These are phyloP conservation scores for Drosophila nigrodunni DNA, from an alignment of 1,140 invertebrate genomes.

Conservation along the genomic window DNA sequence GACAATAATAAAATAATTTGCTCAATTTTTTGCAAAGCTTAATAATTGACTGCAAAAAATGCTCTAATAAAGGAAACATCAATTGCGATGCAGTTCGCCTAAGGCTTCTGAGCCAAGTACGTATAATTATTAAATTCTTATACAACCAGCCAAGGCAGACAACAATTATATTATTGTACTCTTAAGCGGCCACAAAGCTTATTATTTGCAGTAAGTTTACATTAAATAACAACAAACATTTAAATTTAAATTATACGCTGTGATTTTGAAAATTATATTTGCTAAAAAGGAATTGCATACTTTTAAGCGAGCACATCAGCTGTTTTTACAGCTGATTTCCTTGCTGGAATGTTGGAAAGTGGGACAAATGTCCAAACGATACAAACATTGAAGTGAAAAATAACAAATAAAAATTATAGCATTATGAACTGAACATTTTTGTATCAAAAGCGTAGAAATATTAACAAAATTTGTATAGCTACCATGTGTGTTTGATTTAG, in stretches of 20 bases:
- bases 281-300: background rate
- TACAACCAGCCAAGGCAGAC: background rate
- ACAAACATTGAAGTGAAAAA: constrained; percentile 19
- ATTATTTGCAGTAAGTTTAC: background rate
- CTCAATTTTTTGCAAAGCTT: background rate
- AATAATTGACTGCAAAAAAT: background rate
- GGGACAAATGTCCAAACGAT: constrained; percentile 4
- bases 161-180: background rate
- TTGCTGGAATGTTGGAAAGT: constrained; percentile 1
- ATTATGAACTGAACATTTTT: constrained; percentile 49
- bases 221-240: background rate
- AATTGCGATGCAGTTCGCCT: background rate
- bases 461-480: constrained; percentile 37
- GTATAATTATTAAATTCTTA: constrained; percentile 1
- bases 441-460: constrained; percentile 43
- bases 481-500: constrained; percentile 59
- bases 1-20: background rate
- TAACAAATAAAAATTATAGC: constrained; percentile 14
- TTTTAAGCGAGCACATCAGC: constrained; percentile 10
- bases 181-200: background rate
- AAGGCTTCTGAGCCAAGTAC: background rate
- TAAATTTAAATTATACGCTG: background rate
- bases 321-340: constrained; percentile 12
- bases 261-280: background rate
- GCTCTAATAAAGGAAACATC: background rate